Base-by-base conservation (phyloP, 1,140 invertebrate genomes). In the Oryzaephilus surinamensis region DNA sequence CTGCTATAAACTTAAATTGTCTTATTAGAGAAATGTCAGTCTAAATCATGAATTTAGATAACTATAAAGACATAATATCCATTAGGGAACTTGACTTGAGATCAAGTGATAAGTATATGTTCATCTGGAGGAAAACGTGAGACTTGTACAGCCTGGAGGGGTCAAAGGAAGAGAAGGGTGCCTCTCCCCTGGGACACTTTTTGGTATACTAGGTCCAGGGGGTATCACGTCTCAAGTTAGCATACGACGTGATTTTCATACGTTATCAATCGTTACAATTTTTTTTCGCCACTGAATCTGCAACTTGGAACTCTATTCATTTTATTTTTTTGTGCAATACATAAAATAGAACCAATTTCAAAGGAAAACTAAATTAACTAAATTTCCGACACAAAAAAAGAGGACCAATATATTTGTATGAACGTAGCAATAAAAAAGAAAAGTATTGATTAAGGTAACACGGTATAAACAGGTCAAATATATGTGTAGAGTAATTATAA, bases 231-330 rank as follows among this genome's bases (percentile, higher is more conserved):
- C 17, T 13, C n/a, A 19, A 30, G 15, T 31, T 38, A 38, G 36
- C 36, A 38, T 38, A 38, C 17, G 27, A 38, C 36, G 36, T 38
- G 36, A 38, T 38, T 31, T 38, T 16, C 27, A 38, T 38, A 30
- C 26, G 26, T 38, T 38, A 38, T 38, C 35, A 29, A 28, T 19
- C 14, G 35, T 30, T 37, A 14, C 13, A 17, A 23, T 23, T 13
- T 21, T 21, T 24, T 24, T 24, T 24, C n/a, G n/a, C n/a, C n/a
- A n/a, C n/a, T n/a, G n/a, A n/a, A n/a, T 4, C 23, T 24, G 11
- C 8, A 24, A 24, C 11, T 24, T 24, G 10, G 11, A 24, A n/a
- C 5, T 24, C 8, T 4, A 6, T 1, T 24, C 23, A 4, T 11
- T 24, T 24, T 24, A 6, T 21, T 10, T 21, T 10, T 21, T 6